A percentile compares a stretch with the other conserved stretches of the same genome.
phyloP scores from a whole-genome alignment of 2,888 invertebrate species.

The Shargacucullia verbasci region DNA sequence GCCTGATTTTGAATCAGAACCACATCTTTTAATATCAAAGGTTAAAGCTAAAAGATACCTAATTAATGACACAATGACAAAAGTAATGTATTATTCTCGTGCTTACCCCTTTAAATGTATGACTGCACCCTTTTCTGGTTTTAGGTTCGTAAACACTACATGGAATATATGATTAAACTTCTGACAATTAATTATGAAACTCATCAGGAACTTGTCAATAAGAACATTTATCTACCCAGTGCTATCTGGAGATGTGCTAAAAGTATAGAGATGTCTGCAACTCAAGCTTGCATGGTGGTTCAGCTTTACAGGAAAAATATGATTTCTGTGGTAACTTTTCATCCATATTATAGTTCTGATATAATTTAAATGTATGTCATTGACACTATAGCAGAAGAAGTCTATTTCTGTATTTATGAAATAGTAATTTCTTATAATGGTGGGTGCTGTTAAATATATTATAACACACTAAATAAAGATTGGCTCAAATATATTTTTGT shows the following conservation, averaged over 20 bases:
- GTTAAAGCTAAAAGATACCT: slow-evolving; percentile 52
- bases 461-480: too few species aligned
- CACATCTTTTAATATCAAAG: slow-evolving; percentile 83
- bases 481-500: too few species aligned
- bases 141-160: slow-evolving; percentile 85
- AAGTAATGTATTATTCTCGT: background rate
- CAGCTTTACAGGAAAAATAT: slow-evolving; percentile 82
- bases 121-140: slow-evolving; percentile 42
- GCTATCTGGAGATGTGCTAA: slow-evolving; percentile 86
- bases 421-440: too few species aligned
- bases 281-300: slow-evolving; percentile 81
- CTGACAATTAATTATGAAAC: slow-evolving; percentile 81
- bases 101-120: background rate
- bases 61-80: too few species aligned
- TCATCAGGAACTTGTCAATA: slow-evolving; percentile 76
- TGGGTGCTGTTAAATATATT: too few species aligned
- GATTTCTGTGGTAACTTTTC: slow-evolving; percentile 69
- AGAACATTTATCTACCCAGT: slow-evolving; percentile 82
- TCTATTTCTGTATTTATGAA: too few species aligned
- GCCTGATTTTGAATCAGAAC: slow-evolving; percentile 78
- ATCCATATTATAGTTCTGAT: too few species aligned
- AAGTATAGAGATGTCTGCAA: slow-evolving; percentile 80
- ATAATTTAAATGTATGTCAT: too few species aligned
- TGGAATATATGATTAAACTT: slow-evolving; percentile 81
- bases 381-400: too few species aligned